phyloP scores from a whole-genome alignment of 2,888 invertebrate genomes.

The Lordiphosa andalusiaca region DNA sequence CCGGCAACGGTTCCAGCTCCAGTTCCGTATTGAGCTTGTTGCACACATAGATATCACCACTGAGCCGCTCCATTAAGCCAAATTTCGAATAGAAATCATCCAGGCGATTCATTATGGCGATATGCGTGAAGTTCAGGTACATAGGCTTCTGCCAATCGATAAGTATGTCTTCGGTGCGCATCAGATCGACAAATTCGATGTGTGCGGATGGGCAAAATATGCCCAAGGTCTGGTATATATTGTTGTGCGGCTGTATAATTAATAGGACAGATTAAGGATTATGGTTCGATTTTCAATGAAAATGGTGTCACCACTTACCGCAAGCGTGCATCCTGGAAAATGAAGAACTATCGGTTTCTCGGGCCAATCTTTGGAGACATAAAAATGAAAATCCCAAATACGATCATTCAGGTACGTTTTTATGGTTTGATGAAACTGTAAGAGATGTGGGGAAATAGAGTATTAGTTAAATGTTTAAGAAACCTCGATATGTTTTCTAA shows the following conservation, averaged over 20 bases:
- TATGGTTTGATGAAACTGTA: conserved; percentile 93
- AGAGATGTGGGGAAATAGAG: neutral
- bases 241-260: conserved; percentile 85
- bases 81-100: conserved; percentile 85
- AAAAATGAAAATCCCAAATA: conserved; percentile 95
- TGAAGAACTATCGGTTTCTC: conserved; percentile 91
- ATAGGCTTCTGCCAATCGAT: conserved; percentile 90
- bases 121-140: conserved; percentile 93
- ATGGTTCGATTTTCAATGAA: too few species aligned
- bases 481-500: too few species aligned
- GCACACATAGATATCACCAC: conserved; percentile 90
- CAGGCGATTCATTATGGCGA: conserved; percentile 88
- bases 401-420: conserved; percentile 93
- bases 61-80: conserved; percentile 87
- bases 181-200: conserved; percentile 86
- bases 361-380: conserved; percentile 93
- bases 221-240: conserved; percentile 90
- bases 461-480: neutral
- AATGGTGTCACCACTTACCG: conserved; percentile 83
- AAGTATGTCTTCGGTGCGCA: conserved; percentile 88
- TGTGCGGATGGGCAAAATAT: conserved; percentile 91
- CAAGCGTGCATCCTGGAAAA: conserved; percentile 93
- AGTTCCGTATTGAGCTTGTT: conserved; percentile 84
- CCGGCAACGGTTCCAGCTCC: conserved; percentile 83
- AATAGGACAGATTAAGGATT: neutral